Base-by-base conservation (phyloP, 2,797 vertebrate genomes). In the Orestias chungarensis region DNA sequence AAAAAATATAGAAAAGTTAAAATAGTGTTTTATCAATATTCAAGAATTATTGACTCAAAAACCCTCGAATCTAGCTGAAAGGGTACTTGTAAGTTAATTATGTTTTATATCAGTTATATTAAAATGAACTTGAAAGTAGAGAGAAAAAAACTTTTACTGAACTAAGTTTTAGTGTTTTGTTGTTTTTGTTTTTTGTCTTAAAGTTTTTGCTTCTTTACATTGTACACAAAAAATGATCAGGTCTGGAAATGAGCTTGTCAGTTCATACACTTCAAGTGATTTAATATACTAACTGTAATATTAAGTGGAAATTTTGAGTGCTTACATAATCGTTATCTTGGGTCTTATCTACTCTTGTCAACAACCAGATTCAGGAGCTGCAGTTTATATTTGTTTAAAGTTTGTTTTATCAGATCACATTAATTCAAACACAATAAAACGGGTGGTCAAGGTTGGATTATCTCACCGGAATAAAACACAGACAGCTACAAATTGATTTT, bases 241-340 rank as follows among this genome's bases (percentile, higher is more conserved):
- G 1, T 33, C 20, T 18, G 20, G 10, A 23, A 33, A 61, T 38
- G 11, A 61, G 15, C 4, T 15, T 14, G 18, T 59, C 55, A 23
- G 55, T 11, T 17, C 57, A 61, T 38, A n/a, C 20, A 38, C 33
- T 40, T 59, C 17, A 38, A 59, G 23, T 35, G 9, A 59, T 61
- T 8, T 61, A n/a, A 38, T n/a, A 61, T 61, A 35, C 20, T 38
- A 40, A 61, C 38, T n/a, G 35, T 38, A 3, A 40, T 57, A 31
- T 18, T 6, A 1, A 23, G 20, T n/a, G 23, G 10, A 38, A 38
- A 61, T n/a, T 61, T 2, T 12, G 33, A 23, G 18, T 38, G 57
- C 35, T 61, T 61, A 61, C n/a, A 4, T 38, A 61, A 38, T n/a
- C 10, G 55, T 35, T 68, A 68, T 68, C 66, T 40, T 27, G 23